These are phyloP conservation scores for Eumaeus atala DNA, from an alignment of 1,140 invertebrate species.

Conservation along the genomic window DNA sequence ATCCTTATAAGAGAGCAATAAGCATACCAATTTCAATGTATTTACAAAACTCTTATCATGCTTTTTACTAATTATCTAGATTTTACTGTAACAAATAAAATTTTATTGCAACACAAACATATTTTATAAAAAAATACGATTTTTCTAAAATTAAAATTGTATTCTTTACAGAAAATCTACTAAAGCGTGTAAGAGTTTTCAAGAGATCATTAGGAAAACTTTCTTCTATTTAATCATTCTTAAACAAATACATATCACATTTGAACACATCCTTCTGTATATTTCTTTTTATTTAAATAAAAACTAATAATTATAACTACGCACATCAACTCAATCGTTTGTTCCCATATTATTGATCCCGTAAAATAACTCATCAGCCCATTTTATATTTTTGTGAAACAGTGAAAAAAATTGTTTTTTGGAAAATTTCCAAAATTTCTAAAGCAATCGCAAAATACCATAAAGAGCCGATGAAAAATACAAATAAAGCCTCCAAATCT, in stretches of 20 bases:
- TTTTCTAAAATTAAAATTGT: slow-evolving; percentile 5
- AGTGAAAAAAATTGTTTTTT: neutral
- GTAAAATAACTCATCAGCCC: slow-evolving; percentile 15
- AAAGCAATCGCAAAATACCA: neutral
- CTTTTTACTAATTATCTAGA: slow-evolving; percentile 23
- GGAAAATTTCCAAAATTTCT: neutral
- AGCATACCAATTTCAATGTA: slow-evolving; percentile 71
- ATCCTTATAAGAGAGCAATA: slow-evolving; percentile 52
- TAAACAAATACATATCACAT: slow-evolving; percentile 72
- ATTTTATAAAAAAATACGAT: neutral
- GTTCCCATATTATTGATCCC: slow-evolving; percentile 52
- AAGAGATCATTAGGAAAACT: slow-evolving; percentile 73
- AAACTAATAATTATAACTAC: slow-evolving; percentile 37
- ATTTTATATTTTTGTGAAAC: slow-evolving; percentile 11
- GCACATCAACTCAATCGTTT: slow-evolving; percentile 36
- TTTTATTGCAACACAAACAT: slow-evolving; percentile 3
- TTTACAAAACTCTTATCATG: slow-evolving; percentile 66
- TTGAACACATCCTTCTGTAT: slow-evolving; percentile 68
- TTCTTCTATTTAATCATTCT: slow-evolving; percentile 53
- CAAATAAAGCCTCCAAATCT: slow-evolving; percentile 8
- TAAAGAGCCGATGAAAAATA: neutral
- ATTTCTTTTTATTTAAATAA: slow-evolving; percentile 53
- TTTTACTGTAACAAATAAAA: slow-evolving; percentile 16
- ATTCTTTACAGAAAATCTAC: slow-evolving; percentile 11
- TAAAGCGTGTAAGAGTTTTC: slow-evolving; percentile 61